Base-by-base conservation (phyloP, 2,797 vertebrate species). In the Parauchenoglanis punctatus region DNA sequence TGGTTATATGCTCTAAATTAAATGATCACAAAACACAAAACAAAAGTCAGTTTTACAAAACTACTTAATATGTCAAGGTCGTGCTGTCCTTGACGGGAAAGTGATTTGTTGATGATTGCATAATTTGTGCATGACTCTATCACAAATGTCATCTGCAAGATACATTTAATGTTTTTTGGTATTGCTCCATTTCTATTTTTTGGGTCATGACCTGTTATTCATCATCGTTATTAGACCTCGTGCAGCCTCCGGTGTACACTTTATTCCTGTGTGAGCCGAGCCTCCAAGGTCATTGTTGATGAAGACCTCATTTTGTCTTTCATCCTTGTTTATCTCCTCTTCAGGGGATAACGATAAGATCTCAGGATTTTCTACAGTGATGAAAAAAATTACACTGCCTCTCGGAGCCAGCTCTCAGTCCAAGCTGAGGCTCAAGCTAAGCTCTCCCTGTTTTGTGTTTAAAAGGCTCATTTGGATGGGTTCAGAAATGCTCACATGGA, bases 321-420 rank as follows among this genome's bases (percentile, higher is more conserved):
- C 73, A 7, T 52, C 18, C 20, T 65, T 83, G 54, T 76, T 63
- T 52, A 76, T 40, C 20, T 44, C 7, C 46, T 65, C 25, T n/a
- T 31, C 54, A 12, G 20, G 68, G 68, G 44, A 46, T 58, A 17
- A 72, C 25, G 68, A 65, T 87, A 83, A 86, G 63, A 81, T 20
- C 61, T 25, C 25, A 65, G 23, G 15, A 70, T 56, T 61, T 31
- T 13, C 18, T 58, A 15, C 35, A 81, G 7, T 13, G 2, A 49
- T 81, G 56, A 56, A 75, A 63, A 86, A 18, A 28, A 56, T 52
- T 40, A 65, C n/a, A 6, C 54, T 4, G 13, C 7, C 2, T 73
- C 12, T 46, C 35, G 20, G 20, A 56, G 65, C 31, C 52, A 75
- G 81, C 4, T 20, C 20, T 73, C 5, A 11, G 54, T 72, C 52